phyloP scores from a whole-genome alignment of 2,113 vertebrate genomes.

The Noctilio leporinus region DNA sequence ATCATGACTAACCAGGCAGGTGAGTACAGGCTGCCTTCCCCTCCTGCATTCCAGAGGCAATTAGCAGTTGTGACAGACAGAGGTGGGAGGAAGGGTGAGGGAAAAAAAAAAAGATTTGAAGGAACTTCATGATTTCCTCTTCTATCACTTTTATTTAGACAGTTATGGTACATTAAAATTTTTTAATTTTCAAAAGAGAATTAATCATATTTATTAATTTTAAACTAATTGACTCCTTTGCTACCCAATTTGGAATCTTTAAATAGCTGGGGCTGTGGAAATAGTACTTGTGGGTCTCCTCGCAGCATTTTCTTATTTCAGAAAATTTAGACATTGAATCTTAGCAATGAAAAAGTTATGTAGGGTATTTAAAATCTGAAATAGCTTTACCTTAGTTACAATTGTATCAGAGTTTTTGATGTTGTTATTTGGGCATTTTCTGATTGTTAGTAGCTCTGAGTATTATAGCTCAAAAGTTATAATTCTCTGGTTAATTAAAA shows the following conservation, averaged over 20 bases:
- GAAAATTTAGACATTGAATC: background rate
- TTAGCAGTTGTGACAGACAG: background rate
- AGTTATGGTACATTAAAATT: background rate
- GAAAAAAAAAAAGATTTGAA: background rate
- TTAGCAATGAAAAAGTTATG: background rate
- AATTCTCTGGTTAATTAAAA: background rate
- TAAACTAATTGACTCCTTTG: background rate
- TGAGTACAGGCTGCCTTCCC: constrained; percentile 72
- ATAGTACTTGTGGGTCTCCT: background rate
- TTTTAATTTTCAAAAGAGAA: background rate
- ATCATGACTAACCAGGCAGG: constrained; percentile 99
- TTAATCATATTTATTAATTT: background rate
- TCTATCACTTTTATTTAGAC: background rate
- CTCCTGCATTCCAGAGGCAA: background rate
- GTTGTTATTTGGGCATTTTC: background rate
- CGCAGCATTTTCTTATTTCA: background rate
- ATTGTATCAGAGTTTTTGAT: background rate
- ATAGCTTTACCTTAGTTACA: background rate
- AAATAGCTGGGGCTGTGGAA: background rate
- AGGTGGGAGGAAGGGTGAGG: no score
- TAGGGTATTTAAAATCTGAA: background rate
- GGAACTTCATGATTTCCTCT: background rate
- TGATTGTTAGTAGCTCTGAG: background rate
- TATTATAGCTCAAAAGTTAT: background rate
- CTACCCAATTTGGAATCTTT: background rate